phyloP scores from a whole-genome alignment of 2,888 invertebrate species.

The Nomada fabriciana region DNA sequence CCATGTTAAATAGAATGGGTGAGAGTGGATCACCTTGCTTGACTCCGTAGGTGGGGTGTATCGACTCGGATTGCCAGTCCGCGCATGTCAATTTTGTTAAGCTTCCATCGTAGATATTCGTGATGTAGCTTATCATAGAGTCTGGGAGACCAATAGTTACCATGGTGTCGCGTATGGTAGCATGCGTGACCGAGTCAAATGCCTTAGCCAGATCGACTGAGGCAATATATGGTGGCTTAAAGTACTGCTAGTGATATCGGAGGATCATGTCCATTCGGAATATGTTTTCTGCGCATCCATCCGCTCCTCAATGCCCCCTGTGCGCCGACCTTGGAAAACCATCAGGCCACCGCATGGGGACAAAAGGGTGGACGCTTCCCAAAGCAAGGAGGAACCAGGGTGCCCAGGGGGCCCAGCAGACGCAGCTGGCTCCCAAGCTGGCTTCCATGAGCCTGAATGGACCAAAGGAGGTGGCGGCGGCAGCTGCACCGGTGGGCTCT shows the following conservation, averaged over 20 bases:
- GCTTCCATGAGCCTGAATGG: too few relatives aligned
- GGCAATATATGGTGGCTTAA: background rate
- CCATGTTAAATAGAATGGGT: constrained; percentile 56
- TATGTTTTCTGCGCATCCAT: background rate
- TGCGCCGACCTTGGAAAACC: too few relatives aligned
- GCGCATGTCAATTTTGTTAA: background rate
- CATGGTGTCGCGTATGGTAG: background rate
- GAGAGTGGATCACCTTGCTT: constrained; percentile 69
- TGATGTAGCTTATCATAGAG: background rate
- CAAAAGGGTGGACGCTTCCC: too few relatives aligned
- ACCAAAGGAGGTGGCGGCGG: too few relatives aligned
- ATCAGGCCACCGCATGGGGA: too few relatives aligned
- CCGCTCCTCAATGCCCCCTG: too few relatives aligned
- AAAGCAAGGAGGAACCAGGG: too few relatives aligned
- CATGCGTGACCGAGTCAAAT: background rate
- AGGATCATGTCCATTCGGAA: background rate
- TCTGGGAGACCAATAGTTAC: background rate
- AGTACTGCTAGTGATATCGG: background rate
- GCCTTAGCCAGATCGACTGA: background rate
- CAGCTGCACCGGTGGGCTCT: too few relatives aligned
- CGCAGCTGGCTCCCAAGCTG: too few relatives aligned
- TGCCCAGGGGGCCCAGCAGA: too few relatives aligned
- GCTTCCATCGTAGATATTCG: background rate
- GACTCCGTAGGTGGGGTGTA: constrained; percentile 47
- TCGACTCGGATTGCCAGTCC: background rate